Base-by-base conservation (phyloP, 2,797 vertebrate genomes). In the Heteromormyrus szaboi region DNA sequence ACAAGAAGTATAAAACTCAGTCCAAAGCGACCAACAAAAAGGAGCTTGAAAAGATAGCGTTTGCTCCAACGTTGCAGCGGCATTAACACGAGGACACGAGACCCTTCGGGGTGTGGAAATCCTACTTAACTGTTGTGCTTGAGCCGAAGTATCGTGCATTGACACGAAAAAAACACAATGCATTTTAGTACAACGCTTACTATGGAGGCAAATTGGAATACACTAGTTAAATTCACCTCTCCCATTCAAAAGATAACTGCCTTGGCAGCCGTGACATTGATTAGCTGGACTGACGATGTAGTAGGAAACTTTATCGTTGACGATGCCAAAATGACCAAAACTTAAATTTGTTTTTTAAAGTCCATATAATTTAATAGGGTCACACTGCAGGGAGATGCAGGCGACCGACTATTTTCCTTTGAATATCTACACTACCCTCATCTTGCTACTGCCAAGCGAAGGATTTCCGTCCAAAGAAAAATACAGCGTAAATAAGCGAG, bases 11-110 rank as follows among this genome's bases (percentile, higher is more conserved):
- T 53, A 44, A 88, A 90, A 87, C 83, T 90, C 37, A 87, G 76
- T 89, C 89, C 12, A 90, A 92, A 91, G 90, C 91, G 89, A 88
- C 46, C 88, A 87, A 88, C 48, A 65, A 90, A 86, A 90, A 85
- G 90, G 89, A 93, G 91, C 90, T 93, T 90, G 92, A 92, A 92
- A 90, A 93, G 92, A 92, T 94, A 92, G 76, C 83, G 83, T 91
- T 79, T 91, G 91, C 90, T 92, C 90, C 92, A 62, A 89, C 90
- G 92, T 91, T 92, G 93, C 93, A 92, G 91, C 91, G 91, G 90
- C 93, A 94, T 94, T 90, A 93, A 93, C 93, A 94, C 88, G 92
- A 93, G 91, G 93, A 93, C 93, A 90, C 90, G 89, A 87, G 89
- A 90, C 87, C 90, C 89, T 89, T 59, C 76, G 29, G 87, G 89